Evolutionary conservation across 2,888 invertebrate genomes (phyloP).

Genomic region (Polydrusus cervinus): DNA sequence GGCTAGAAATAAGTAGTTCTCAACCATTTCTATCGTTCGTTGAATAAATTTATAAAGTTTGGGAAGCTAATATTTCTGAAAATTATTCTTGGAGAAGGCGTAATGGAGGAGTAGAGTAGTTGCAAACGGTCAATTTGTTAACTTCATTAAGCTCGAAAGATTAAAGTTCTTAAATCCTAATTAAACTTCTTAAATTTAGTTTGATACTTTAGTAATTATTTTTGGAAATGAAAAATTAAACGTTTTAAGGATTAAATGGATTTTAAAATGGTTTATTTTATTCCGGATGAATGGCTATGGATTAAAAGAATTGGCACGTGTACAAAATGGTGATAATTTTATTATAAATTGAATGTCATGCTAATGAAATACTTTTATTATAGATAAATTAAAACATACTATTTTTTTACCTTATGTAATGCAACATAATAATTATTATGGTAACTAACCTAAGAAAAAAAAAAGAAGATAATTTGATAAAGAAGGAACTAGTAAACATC

Average conservation of each 20-base stretch:
- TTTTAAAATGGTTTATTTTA: not conserved
- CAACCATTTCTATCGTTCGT: slow-evolving; percentile 21
- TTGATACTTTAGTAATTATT: slow-evolving; percentile 18
- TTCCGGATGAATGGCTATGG: not conserved
- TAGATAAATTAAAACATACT: too few species aligned
- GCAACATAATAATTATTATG: too few species aligned
- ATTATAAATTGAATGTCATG: too few species aligned
- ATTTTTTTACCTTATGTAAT: too few species aligned
- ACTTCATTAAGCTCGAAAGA: slow-evolving; percentile 30
- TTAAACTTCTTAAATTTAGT: slow-evolving; percentile 30
- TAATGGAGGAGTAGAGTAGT: slow-evolving; percentile 25
- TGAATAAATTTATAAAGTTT: slow-evolving; percentile 31
- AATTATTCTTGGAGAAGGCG: slow-evolving; percentile 24
- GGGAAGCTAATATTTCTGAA: slow-evolving; percentile 30
- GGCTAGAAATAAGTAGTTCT: slow-evolving; percentile 19
- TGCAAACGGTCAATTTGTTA: slow-evolving; percentile 38
- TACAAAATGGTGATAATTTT: too few species aligned
- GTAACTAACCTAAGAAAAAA: too few species aligned
- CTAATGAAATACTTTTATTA: too few species aligned
- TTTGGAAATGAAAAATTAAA: slow-evolving; percentile 1
- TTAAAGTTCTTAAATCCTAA: slow-evolving; percentile 24
- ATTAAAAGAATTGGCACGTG: not conserved
- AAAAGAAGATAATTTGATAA: too few species aligned
- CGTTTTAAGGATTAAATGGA: not conserved
- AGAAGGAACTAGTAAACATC: too few species aligned